Evolutionary conservation across 2,888 invertebrate genomes (phyloP), one percentile per base, ranked within the genome.

Genomic region (Stenchaetothrips biformis): DNA sequence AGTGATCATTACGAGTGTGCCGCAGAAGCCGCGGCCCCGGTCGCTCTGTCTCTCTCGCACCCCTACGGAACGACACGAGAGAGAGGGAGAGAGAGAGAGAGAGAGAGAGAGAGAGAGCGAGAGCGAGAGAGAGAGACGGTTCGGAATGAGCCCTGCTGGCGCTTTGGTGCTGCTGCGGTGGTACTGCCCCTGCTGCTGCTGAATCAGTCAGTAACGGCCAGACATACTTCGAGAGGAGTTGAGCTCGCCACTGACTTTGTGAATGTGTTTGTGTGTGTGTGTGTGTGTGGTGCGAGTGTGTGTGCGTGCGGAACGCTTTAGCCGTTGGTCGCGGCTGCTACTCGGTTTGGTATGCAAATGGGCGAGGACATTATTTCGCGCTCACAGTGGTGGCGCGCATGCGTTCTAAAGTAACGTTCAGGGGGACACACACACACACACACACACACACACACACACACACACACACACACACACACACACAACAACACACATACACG

Each of bases 311-410:
- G 18, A 25, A 74, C 67, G 67, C 67, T 25, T 74, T 74, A 25
- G 67, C 53, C 53, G 53, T 11, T 37, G 37, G 67, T 11, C 67
- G 53, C 53, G 59, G 37, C 37, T 37, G 4, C 37, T 37, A 13
- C 53, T 53, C 53, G 53, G 16, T 74, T 74, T 21, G 67, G 67
- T 74, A 74, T 74, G 67, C 67, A 74, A 74, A 74, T 74, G 67
- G 67, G 11, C 67, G 67, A 4, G 67, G 67, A 74, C 67, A 74
- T 74, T 74, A 74, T 21, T 74, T 74, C 67, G n/a, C 67, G 67
- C 67, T 11, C 67, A 25, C 59, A 59, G 59, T 13, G 59, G 59
- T 18, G 59, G 59, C 18, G 18, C 25, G 67, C 37, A 37, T 37
- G 37, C 37, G 37, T 37, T 37, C 37, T 37, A 37, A 37, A 37